Conservation (phyloP, 2,797 vertebrate species). For the Sebastes cheni region DNA sequence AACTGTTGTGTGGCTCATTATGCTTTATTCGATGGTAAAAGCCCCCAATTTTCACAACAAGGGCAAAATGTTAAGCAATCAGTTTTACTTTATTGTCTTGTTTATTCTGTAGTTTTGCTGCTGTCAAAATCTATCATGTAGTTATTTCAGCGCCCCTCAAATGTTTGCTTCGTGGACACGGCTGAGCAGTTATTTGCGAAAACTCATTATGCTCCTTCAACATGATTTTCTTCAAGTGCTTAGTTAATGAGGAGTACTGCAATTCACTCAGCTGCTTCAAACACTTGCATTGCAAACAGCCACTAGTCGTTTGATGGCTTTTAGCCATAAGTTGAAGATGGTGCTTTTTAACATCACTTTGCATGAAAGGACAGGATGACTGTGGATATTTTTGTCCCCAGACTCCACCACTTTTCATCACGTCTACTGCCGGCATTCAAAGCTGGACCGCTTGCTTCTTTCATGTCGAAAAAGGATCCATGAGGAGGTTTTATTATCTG, state of each 20-base stretch:
- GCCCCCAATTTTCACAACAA: neutral
- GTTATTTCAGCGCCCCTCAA: neutral
- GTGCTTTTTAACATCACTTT: neutral
- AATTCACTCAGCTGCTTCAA: conserved; percentile 7
- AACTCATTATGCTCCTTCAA: conserved; percentile 28
- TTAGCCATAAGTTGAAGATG: neutral
- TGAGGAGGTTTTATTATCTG: neutral
- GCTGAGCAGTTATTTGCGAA: conserved; percentile 19
- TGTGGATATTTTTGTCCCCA: conserved; percentile 8
- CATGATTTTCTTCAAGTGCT: conserved; percentile 21
- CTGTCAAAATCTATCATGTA: neutral
- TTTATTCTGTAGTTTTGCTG: neutral
- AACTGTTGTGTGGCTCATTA: neutral
- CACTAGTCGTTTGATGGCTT: conserved; percentile 1
- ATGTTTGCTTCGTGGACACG: neutral
- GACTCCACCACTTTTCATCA: neutral
- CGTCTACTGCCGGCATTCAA: neutral
- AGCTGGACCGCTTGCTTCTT: neutral
- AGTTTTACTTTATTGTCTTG: neutral
- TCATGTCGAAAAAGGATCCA: neutral
- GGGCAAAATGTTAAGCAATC: neutral
- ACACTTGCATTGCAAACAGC: conserved; percentile 11
- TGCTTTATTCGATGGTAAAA: neutral
- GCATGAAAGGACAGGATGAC: neutral
- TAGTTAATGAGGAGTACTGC: neutral